A percentile compares a stretch with the other conserved stretches of the same genome.
These are phyloP conservation scores for Patella ulyssiponensis DNA, from an alignment of 2,888 invertebrate genomes.

Conservation along the genomic window DNA sequence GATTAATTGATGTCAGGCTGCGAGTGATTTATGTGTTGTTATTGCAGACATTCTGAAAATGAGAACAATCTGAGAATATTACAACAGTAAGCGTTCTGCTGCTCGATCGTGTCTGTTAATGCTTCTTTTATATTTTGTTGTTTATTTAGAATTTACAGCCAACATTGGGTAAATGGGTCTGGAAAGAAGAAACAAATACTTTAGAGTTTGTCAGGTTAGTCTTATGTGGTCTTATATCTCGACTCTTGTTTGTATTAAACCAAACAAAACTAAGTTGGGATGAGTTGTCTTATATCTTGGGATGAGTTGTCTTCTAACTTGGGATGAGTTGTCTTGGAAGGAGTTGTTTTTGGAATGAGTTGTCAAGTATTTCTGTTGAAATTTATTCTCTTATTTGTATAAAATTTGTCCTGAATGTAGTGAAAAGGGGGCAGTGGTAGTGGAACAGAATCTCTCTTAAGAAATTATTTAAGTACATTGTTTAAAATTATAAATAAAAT, in stretches of 20 bases:
- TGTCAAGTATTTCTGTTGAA: neutral
- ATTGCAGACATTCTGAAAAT: too few species aligned
- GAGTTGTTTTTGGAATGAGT: slow-evolving; percentile 14
- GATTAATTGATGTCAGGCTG: too few species aligned
- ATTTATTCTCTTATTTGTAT: slow-evolving; percentile 1
- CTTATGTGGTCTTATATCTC: neutral
- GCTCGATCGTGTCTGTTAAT: neutral
- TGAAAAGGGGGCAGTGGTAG: too few species aligned
- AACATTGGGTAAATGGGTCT: slow-evolving; percentile 45
- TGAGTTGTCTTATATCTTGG: neutral
- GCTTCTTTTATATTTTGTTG: neutral
- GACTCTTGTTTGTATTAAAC: neutral
- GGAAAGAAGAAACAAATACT: slow-evolving; percentile 49
- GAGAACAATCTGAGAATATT: too few species aligned
- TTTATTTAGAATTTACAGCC: slow-evolving; percentile 2
- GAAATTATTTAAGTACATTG: too few species aligned
- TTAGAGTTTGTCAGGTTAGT: slow-evolving; percentile 48
- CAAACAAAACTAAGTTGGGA: slow-evolving; percentile 9
- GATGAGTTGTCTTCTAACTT: neutral
- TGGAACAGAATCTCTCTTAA: too few species aligned
- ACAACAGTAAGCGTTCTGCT: neutral
- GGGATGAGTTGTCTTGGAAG: neutral
- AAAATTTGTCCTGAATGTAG: neutral
- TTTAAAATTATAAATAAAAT: too few species aligned
- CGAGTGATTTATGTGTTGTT: too few species aligned